Conservation (phyloP, 2,888 invertebrate genomes). For the Mystacides longicornis region DNA sequence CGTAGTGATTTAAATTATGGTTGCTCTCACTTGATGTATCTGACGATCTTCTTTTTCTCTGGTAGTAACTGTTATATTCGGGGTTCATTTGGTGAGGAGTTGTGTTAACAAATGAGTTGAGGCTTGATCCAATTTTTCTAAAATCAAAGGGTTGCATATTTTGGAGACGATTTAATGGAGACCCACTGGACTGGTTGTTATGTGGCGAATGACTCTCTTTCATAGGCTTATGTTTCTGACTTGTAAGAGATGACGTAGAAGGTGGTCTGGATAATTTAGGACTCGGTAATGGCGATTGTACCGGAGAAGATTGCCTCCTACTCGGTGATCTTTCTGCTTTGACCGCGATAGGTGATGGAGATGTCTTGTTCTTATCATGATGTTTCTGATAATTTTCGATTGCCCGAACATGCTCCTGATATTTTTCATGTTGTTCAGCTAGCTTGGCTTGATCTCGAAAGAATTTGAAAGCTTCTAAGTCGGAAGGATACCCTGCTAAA, state of each 20-base stretch:
- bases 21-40: constrained; percentile 38
- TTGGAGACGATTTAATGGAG: constrained; percentile 82
- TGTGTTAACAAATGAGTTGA: constrained; percentile 31
- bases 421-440: constrained; percentile 41
- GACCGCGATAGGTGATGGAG: constrained; percentile 30
- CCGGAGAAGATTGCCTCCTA: constrained; percentile 17
- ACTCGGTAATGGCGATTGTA: constrained; percentile 6
- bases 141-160: constrained; percentile 96
- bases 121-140: constrained; percentile 58
- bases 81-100: constrained; percentile 36
- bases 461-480: constrained; percentile 23
- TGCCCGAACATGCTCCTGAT: constrained; percentile 9
- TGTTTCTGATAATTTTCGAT: constrained; percentile 33
- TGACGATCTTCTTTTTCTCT: constrained; percentile 44
- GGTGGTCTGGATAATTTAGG: constrained; percentile 8
- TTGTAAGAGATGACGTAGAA: constrained; percentile 6
- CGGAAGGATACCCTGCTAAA: constrained; percentile 22
- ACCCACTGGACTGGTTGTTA: constrained; percentile 52
- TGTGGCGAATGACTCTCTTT: constrained; percentile 14
- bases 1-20: constrained; percentile 53
- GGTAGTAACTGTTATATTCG: constrained; percentile 27
- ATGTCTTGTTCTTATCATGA: constrained; percentile 31
- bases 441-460: constrained; percentile 25
- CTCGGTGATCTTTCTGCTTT: constrained; percentile 26
- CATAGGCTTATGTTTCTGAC: constrained; percentile 16